Percentiles rank a stretch among this genome's conserved stretches.
These are phyloP conservation scores for Meiosimyza platycephala DNA, from an alignment of 2,888 invertebrate genomes.

Conservation along the genomic window DNA sequence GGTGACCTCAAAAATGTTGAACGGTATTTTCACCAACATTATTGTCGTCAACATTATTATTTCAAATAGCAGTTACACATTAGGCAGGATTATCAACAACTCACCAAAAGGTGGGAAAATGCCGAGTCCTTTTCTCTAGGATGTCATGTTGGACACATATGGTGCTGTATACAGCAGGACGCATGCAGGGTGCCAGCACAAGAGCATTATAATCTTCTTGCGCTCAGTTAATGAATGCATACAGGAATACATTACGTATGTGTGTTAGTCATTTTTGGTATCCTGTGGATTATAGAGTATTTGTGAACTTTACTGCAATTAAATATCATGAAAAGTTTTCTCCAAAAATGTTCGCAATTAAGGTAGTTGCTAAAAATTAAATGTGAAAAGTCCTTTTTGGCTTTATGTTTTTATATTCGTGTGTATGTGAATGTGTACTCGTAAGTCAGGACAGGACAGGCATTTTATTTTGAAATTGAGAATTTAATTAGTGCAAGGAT, in stretches of 20 bases:
- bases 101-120: conserved; percentile 10
- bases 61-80: conserved; percentile 61
- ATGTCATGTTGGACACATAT: conserved; percentile 16
- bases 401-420: background rate
- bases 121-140: background rate
- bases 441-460: conserved; percentile 21
- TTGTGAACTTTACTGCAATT: conserved; percentile 51
- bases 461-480: conserved; percentile 48
- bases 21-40: conserved; percentile 41
- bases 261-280: conserved; percentile 28
- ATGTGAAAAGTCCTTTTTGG: conserved; percentile 44
- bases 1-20: conserved; percentile 46
- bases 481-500: conserved; percentile 64
- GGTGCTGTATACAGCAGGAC: background rate
- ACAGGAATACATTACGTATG: conserved; percentile 7
- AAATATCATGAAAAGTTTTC: conserved; percentile 47
- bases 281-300: conserved; percentile 47
- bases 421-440: conserved; percentile 8
- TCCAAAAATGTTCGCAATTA: conserved; percentile 57
- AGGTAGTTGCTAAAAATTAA: conserved; percentile 58
- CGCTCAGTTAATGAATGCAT: conserved; percentile 55
- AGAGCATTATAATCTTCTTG: conserved; percentile 29
- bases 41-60: conserved; percentile 52
- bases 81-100: conserved; percentile 60
- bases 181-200: conserved; percentile 1